phyloP scores from a whole-genome alignment of 2,888 invertebrate species.

The Drosophila mulleri region DNA sequence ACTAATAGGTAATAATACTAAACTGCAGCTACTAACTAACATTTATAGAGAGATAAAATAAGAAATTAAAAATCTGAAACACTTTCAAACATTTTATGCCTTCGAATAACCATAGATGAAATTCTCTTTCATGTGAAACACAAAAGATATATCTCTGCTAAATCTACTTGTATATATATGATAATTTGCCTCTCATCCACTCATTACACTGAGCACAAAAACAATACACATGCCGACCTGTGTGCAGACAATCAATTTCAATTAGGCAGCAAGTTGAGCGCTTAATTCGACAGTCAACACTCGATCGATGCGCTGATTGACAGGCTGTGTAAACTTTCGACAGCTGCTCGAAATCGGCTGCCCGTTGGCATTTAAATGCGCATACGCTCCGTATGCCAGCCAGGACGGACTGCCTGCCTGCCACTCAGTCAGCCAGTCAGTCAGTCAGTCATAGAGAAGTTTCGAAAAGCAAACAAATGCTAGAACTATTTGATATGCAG shows the following conservation, averaged over 20 bases:
- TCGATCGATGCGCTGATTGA: constrained; percentile 49
- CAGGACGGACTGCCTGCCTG: too few relatives aligned
- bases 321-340: constrained; percentile 46
- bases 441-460: constrained; percentile 19
- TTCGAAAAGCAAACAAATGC: constrained; percentile 39
- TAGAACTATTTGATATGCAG: constrained; percentile 67
- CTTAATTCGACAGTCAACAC: constrained; percentile 41
- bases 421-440: not conserved
- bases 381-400: constrained; percentile 47
- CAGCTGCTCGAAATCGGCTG: constrained; percentile 39
- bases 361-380: constrained; percentile 40
- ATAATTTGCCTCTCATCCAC: not conserved
- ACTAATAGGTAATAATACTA: too few relatives aligned
- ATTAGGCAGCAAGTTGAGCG: constrained; percentile 44
- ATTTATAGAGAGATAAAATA: too few relatives aligned
- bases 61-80: too few relatives aligned
- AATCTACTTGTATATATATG: not conserved
- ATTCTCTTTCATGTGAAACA: too few relatives aligned
- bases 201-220: not conserved
- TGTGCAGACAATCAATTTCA: constrained; percentile 46
- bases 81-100: too few relatives aligned
- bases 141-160: not conserved
- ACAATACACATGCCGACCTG: constrained; percentile 15
- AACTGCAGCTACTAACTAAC: too few relatives aligned
- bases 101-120: too few relatives aligned